A percentile compares a stretch with the other conserved stretches of the same genome.
These are phyloP conservation scores for Mya arenaria DNA, from an alignment of 1,140 invertebrate genomes.

Conservation along the genomic window DNA sequence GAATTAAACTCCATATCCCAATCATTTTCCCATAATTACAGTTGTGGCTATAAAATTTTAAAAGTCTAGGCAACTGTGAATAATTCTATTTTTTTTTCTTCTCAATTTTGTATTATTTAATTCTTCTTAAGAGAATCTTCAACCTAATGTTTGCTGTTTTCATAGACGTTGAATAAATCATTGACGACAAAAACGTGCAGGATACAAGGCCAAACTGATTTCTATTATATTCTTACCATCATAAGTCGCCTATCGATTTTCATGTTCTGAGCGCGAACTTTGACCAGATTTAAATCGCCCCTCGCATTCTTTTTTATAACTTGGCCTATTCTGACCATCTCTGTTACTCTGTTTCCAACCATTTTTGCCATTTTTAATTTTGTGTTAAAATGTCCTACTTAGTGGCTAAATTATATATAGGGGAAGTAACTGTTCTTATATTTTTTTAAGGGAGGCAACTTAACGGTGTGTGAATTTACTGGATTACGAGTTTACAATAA, in stretches of 20 bases:
- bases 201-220: not conserved
- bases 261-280: conserved; percentile 22
- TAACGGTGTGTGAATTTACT: no score
- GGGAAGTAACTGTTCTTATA: no score
- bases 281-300: not conserved
- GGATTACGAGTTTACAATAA: no score
- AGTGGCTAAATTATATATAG: no score
- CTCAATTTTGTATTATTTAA: not conserved
- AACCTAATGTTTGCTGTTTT: no score
- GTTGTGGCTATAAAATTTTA: not conserved
- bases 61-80: not conserved
- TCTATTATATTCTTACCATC: conserved; percentile 7
- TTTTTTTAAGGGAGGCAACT: no score
- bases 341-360: not conserved
- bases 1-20: no score
- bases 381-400: no score
- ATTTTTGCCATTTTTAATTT: no score
- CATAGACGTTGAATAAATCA: not conserved
- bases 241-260: conserved; percentile 5
- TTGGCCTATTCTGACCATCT: conserved; percentile 13
- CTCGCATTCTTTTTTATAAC: conserved; percentile 1
- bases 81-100: not conserved
- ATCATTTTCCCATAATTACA: no score
- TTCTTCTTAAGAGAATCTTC: no score
- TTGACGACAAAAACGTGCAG: not conserved